These are phyloP conservation scores for Andrena chrysosceles DNA, from an alignment of 2,888 invertebrate species.

Conservation along the genomic window DNA sequence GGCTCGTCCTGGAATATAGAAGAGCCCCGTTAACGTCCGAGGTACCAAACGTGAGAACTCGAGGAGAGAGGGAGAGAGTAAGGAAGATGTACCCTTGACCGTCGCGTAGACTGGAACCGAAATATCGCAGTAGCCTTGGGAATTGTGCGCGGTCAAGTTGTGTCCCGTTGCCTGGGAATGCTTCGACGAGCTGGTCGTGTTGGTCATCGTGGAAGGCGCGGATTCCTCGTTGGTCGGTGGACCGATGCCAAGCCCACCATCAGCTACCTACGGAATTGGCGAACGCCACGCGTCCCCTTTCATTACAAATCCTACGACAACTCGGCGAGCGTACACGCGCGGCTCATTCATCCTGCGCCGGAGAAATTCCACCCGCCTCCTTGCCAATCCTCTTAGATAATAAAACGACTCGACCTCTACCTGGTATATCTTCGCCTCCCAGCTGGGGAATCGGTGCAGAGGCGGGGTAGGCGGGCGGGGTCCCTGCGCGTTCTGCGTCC, in stretches of 20 bases:
- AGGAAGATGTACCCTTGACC: constrained; percentile 89
- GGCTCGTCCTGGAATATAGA: constrained; percentile 87
- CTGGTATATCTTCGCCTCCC: constrained; percentile 99
- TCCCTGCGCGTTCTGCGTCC: constrained; percentile 85
- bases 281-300: constrained; percentile 26
- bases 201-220: constrained; percentile 80
- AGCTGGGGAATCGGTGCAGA: constrained; percentile 95
- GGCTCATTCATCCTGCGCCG: background rate
- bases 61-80: background rate
- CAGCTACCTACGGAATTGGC: constrained; percentile 78
- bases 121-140: constrained; percentile 95
- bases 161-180: constrained; percentile 83
- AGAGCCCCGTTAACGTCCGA: background rate
- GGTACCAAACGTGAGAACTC: background rate
- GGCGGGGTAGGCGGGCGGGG: constrained; percentile 95
- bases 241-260: constrained; percentile 83
- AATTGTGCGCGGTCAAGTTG: constrained; percentile 84
- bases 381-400: no score
- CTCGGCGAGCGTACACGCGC: background rate
- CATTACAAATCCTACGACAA: constrained; percentile 26
- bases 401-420: constrained; percentile 84
- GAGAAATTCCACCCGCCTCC: no score
- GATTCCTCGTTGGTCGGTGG: constrained; percentile 82
- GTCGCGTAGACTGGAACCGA: constrained; percentile 98
- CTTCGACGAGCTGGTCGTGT: constrained; percentile 82